Percentiles rank a stretch among this genome's conserved stretches.
phyloP scores from a whole-genome alignment of 1,140 invertebrate species.

The Uloborus diversus region DNA sequence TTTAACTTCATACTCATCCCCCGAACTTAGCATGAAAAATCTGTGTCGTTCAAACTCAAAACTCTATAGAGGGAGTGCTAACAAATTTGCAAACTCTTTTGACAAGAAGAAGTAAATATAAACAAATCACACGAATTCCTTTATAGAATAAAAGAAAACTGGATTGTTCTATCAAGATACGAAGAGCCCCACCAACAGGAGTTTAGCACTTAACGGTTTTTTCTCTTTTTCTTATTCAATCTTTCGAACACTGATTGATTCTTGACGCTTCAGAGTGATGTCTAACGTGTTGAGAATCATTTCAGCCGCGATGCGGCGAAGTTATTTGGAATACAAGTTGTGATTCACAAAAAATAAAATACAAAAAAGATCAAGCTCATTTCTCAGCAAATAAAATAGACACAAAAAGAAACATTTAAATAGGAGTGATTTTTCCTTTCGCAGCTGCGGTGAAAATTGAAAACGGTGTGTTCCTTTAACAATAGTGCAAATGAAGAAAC shows the following conservation, averaged over 20 bases:
- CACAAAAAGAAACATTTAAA: constrained; percentile 40
- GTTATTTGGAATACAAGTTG: constrained; percentile 29
- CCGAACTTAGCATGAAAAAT: constrained; percentile 11
- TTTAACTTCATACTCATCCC: too few species aligned
- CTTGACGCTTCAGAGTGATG: constrained; percentile 16
- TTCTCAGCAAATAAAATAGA: constrained; percentile 37
- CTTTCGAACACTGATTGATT: constrained; percentile 8
- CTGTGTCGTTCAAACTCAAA: constrained; percentile 10
- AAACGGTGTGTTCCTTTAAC: constrained; percentile 23
- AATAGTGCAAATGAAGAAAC: constrained; percentile 50
- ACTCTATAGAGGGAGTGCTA: constrained; percentile 1
- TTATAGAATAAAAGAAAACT: not conserved
- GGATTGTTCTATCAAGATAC: constrained; percentile 39
- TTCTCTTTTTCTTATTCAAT: not conserved
- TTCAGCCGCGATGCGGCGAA: constrained; percentile 16
- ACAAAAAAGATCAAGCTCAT: too few species aligned
- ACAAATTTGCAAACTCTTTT: not conserved
- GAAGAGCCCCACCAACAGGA: not conserved
- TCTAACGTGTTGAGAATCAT: constrained; percentile 54
- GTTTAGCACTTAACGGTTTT: not conserved
- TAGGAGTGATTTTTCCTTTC: constrained; percentile 42
- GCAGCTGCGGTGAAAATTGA: constrained; percentile 41
- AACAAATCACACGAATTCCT: constrained; percentile 36
- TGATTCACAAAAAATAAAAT: too few species aligned
- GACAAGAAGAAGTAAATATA: constrained; percentile 14